phyloP scores from a whole-genome alignment of 2,888 invertebrate genomes.

The Folsomia candida region DNA sequence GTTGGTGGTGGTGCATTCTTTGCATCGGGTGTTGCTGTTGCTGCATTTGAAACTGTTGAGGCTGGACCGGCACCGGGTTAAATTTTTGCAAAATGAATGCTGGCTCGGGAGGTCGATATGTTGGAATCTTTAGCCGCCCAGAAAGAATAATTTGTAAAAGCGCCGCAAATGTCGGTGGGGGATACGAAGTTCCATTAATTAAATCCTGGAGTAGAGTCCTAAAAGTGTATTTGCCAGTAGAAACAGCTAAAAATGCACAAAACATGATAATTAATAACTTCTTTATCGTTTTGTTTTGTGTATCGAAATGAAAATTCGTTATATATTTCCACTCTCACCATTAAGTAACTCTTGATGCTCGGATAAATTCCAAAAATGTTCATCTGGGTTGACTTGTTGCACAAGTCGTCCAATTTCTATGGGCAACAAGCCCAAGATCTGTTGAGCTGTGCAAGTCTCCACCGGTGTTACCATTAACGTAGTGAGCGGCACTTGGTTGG shows the following conservation, averaged over 20 bases:
- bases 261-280: not conserved
- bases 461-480: too few relatives aligned
- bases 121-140: not conserved
- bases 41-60: too few relatives aligned
- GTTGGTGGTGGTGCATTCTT: too few relatives aligned
- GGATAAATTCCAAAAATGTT: not conserved
- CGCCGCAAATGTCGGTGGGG: not conserved
- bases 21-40: too few relatives aligned
- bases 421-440: slow-evolving; percentile 34
- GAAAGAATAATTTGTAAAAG: not conserved
- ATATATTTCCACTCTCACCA: too few relatives aligned
- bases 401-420: slow-evolving; percentile 32
- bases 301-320: too few relatives aligned
- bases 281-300: too few relatives aligned
- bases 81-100: too few relatives aligned
- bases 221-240: slow-evolving; percentile 3
- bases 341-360: not conserved
- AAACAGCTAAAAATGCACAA: not conserved
- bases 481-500: too few relatives aligned
- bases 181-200: not conserved
- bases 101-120: too few relatives aligned
- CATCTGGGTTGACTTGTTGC: not conserved
- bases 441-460: slow-evolving; percentile 23
- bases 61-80: too few relatives aligned
- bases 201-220: not conserved